Base-by-base conservation (phyloP, 1,140 invertebrate species). In the Drosophila teissieri region DNA sequence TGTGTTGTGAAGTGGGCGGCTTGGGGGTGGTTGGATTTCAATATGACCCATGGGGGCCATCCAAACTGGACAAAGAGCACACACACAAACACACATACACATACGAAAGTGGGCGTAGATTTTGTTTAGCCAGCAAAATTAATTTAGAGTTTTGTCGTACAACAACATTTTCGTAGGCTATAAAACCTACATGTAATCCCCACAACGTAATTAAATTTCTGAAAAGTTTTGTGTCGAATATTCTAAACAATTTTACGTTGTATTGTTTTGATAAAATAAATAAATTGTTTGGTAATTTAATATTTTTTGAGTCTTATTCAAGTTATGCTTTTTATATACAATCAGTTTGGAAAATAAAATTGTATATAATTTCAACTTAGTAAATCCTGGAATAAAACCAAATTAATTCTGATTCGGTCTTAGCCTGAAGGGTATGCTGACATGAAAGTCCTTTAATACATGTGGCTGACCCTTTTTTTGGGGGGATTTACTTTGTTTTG, bases 381-480 rank as follows among this genome's bases (percentile, higher is more conserved):
- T 19, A 22, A 54, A 61, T 39, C 49, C 14, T 14, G 4, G n/a
- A 17, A 36, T 44, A 22, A 34, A 11, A 44, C 55, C 31, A 64
- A 64, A 17, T 45, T 34, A 45, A 24, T n/a, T 60, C 7, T 12
- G 54, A 42, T 64, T 67, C 44, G 17, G 34, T 67, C n/a, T 63
- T 31, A 22, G 58, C 17, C 64, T 12, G 1, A 24, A 34, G 64
- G 37, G 36, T 60, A 48, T 51, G 14, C 19, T 0, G 12, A 17
- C 24, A 40, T 17, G 42, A 67, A 51, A 49, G 37, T 49, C 42
- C 67, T n/a, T 40, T 27, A 34, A 39, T 68, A 53, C 34, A 37
- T 63, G 57, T 63, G 56, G 64, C 48, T 80, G 67, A 80, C 78
- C 81, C 64, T 74, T 80, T 85, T 80, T 72, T 65, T 48, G 37